A percentile compares a stretch with the other conserved stretches of the same genome.
phyloP scores from a whole-genome alignment of 2,113 vertebrate genomes.

The Ia io region DNA sequence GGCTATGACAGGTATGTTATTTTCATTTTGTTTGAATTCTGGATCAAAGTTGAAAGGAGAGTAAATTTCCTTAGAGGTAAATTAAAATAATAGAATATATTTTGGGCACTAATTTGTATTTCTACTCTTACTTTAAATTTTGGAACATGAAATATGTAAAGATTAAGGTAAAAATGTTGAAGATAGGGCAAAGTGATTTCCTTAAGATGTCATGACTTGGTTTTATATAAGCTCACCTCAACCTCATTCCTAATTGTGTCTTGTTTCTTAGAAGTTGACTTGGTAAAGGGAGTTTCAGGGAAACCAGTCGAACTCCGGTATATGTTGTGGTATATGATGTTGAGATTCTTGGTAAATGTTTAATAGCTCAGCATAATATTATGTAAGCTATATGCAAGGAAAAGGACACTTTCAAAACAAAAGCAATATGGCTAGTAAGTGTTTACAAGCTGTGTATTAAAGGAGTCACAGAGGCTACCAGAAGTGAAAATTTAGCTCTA shows the following conservation, averaged over 20 bases:
- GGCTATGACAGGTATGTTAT: conserved; percentile 88
- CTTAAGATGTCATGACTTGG: neutral
- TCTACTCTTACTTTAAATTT: neutral
- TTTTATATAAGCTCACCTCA: neutral
- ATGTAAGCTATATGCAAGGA: neutral
- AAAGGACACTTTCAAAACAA: neutral
- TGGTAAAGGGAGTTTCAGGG: neutral
- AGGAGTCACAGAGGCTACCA: neutral
- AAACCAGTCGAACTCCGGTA: neutral
- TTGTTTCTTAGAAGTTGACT: neutral
- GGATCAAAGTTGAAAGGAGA: conserved; percentile 2
- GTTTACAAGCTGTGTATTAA: neutral
- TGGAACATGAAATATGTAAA: neutral
- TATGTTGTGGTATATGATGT: neutral
- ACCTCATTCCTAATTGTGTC: neutral
- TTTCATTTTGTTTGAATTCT: conserved; percentile 23
- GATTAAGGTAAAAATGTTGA: neutral
- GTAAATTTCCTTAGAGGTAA: neutral
- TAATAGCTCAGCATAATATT: neutral
- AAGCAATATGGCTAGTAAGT: neutral
- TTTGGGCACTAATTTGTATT: neutral
- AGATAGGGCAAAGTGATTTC: neutral
- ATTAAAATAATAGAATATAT: neutral
- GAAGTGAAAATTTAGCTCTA: neutral
- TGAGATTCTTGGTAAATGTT: neutral